These are phyloP conservation scores for Stramonita haemastoma DNA, from an alignment of 2,888 invertebrate genomes.

Conservation along the genomic window DNA sequence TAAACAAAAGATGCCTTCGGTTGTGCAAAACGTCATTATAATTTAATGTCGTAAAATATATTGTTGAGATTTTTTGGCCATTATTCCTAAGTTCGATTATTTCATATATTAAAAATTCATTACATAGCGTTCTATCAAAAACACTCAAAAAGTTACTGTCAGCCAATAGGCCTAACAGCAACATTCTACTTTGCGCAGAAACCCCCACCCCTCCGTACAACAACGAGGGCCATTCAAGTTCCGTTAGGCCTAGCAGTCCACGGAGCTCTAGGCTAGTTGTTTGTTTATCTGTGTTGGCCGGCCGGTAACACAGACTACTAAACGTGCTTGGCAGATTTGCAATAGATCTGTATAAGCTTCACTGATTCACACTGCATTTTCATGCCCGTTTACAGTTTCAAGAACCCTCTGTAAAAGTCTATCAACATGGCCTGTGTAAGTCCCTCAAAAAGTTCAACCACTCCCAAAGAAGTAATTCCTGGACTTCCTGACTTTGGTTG, in stretches of 20 bases:
- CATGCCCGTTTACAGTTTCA: background rate
- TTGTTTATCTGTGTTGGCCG: background rate
- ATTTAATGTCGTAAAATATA: constrained; percentile 23
- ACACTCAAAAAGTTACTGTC: no score
- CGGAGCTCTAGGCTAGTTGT: background rate
- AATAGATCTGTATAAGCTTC: background rate
- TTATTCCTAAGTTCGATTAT: no score
- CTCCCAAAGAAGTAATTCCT: constrained; percentile 62
- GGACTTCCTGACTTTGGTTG: constrained; percentile 75
- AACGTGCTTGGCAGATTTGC: background rate
- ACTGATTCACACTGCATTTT: background rate
- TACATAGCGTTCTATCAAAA: no score
- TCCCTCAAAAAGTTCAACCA: constrained; percentile 60
- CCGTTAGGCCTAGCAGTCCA: background rate
- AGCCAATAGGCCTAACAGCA: background rate
- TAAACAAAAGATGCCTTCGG: background rate
- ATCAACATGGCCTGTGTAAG: constrained; percentile 47
- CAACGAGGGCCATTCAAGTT: background rate
- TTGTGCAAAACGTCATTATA: constrained; percentile 23
- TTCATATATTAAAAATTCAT: no score
- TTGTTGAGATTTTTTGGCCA: background rate
- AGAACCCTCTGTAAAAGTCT: background rate
- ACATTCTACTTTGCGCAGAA: background rate
- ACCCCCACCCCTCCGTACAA: background rate
- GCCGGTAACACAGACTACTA: no score